Evolutionary conservation across 2,888 invertebrate species (phyloP).

Genomic region (Brenthis ino): DNA sequence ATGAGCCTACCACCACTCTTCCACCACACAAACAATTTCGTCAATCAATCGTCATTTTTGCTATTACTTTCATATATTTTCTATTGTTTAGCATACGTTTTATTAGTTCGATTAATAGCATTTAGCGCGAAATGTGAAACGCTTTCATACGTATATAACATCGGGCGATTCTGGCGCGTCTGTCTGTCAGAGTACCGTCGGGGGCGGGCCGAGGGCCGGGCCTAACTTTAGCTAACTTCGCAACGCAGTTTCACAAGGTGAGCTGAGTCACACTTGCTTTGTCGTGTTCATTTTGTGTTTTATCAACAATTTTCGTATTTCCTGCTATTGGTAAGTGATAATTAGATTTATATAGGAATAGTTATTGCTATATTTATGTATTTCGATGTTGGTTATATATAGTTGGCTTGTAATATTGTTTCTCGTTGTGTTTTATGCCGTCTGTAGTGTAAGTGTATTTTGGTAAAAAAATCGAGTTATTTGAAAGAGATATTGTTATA

Average conservation of each 20-base stretch:
- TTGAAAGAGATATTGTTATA: constrained; percentile 23
- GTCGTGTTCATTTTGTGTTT: constrained; percentile 39
- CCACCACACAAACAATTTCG: constrained; percentile 18
- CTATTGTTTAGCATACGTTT: constrained; percentile 44
- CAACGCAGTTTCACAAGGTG: constrained; percentile 56
- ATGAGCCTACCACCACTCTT: constrained; percentile 2
- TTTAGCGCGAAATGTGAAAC: constrained; percentile 42
- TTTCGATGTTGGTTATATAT: not conserved
- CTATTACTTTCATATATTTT: constrained; percentile 22
- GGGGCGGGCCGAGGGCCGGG: constrained; percentile 64
- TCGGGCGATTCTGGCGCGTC: constrained; percentile 66
- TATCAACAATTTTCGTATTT: constrained; percentile 10
- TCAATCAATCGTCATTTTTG: constrained; percentile 17
- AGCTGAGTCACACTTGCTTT: constrained; percentile 66
- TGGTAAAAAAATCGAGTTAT: not conserved
- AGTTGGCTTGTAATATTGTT: constrained; percentile 6
- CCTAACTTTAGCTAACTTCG: constrained; percentile 64
- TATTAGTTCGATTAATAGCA: constrained; percentile 48
- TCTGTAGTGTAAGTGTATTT: constrained; percentile 39
- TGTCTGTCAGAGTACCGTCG: constrained; percentile 60
- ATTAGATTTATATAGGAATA: constrained; percentile 14
- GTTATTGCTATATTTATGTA: not conserved
- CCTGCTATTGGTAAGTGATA: constrained; percentile 57
- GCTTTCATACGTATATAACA: constrained; percentile 62
- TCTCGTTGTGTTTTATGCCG: constrained; percentile 35